Evolutionary conservation across 1,140 invertebrate genomes (phyloP), one percentile per base, ranked within the genome.

Genomic region (Drosophila quadrilineata): DNA sequence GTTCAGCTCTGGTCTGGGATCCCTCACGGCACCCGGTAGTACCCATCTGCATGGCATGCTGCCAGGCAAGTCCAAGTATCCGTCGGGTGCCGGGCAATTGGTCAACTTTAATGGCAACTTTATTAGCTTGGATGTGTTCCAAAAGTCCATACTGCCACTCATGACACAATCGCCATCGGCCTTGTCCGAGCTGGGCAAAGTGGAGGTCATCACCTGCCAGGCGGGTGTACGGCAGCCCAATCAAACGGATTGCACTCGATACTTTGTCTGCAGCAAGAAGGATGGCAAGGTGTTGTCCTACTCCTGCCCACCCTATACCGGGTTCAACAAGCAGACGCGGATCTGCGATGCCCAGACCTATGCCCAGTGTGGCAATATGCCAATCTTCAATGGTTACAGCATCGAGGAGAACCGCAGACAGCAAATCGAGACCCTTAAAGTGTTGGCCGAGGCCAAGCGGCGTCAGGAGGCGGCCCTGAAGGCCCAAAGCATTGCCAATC

Each of bases 181-280:
- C 0, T 2, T 79, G 1, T 64, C 58, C 3, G 68, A 85, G 3
- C 59, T 88, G 19, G 64, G 68, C 1, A 88, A 89, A 9, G 71
- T 92, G 9, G 89, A 86, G 22, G 60, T 91, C 2, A 82, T 92
- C 29, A 89, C 89, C 6, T 92, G 91, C 43, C 88, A 84, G 29
- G 71, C 82, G 14, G 90, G 90, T 1, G 71, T 91, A n/a, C 85
- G 91, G 2, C 84, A 91, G 22, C 86, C 91, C 2, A 92, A 92
- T 75, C 54, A 45, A 9, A 91, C 91, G 0, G 89, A 91, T 45
- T 92, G 91, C 36, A 89, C 76, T 0, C 91, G 87, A n/a, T 92
- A 92, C 57, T 92, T 91, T 50, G 90, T 88, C 0, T 92, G 91
- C 53, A 90, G 90, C 50, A 90, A 90, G 14, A 89, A 89, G 65